Evolutionary conservation across 2,113 vertebrate species (phyloP).

Genomic region (Puffinus mauretanicus): DNA sequence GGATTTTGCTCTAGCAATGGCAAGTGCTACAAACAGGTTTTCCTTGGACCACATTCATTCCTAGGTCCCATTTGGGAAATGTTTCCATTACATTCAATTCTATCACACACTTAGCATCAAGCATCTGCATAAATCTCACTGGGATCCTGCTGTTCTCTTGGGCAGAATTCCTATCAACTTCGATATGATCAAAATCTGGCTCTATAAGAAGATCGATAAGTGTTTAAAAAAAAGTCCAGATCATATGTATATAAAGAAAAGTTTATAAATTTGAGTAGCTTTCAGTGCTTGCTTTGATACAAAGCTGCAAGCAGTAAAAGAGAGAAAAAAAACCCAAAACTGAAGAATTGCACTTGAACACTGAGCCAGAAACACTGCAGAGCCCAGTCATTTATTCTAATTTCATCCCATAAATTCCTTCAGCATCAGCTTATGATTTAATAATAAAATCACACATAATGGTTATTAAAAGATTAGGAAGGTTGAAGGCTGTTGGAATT

Average conservation of each 20-base stretch:
- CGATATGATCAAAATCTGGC: not conserved
- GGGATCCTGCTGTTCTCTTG: not conserved
- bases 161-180: not conserved
- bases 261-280: not conserved
- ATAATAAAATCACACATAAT: conserved; percentile 11
- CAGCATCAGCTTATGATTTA: conserved; percentile 11
- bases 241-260: not conserved
- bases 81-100: not conserved
- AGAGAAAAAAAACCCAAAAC: not conserved
- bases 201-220: not conserved
- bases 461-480: conserved; percentile 37
- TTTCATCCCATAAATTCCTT: not conserved
- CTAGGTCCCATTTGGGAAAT: not conserved
- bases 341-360: not conserved
- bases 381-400: not conserved
- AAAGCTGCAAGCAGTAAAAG: not conserved
- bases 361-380: not conserved
- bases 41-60: not conserved
- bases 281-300: not conserved
- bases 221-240: not conserved
- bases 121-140: not conserved
- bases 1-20: not conserved
- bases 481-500: conserved; percentile 17
- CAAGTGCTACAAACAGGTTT: not conserved
- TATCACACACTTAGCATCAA: not conserved